Evolutionary conservation across 2,888 invertebrate genomes (phyloP).

Genomic region (Dasysyrphus albostriatus): DNA sequence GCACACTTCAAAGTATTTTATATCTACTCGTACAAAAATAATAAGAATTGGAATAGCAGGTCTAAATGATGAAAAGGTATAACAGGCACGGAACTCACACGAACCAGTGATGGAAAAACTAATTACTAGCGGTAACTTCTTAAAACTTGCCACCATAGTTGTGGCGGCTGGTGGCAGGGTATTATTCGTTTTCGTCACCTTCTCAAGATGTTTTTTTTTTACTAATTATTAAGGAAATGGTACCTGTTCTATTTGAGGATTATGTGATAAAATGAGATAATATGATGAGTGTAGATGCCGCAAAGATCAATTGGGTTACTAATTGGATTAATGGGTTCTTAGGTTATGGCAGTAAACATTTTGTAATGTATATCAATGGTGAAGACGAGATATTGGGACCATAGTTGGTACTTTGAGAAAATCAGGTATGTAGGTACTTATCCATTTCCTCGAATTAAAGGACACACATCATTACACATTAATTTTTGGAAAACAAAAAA

Average conservation of each 20-base stretch:
- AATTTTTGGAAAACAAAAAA: too few species aligned
- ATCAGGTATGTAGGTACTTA: not conserved
- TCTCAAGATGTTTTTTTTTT: slow-evolving; percentile 20
- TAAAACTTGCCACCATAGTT: slow-evolving; percentile 51
- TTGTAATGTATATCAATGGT: not conserved
- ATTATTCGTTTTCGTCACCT: slow-evolving; percentile 43
- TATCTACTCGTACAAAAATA: slow-evolving; percentile 2
- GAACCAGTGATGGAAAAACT: slow-evolving; percentile 39
- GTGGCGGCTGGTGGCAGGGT: not conserved
- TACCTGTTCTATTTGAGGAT: slow-evolving; percentile 13
- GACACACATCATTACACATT: too few species aligned
- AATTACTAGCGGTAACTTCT: slow-evolving; percentile 61
- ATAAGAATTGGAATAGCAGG: slow-evolving; percentile 13
- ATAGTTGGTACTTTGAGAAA: not conserved
- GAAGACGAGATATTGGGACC: not conserved
- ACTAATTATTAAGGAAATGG: slow-evolving; percentile 57
- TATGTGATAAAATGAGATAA: slow-evolving; percentile 47
- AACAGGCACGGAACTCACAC: slow-evolving; percentile 38
- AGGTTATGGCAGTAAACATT: not conserved
- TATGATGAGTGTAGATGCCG: slow-evolving; percentile 42
- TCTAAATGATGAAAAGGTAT: slow-evolving; percentile 32
- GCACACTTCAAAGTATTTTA: slow-evolving; percentile 37
- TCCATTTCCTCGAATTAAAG: too few species aligned
- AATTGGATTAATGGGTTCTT: not conserved
- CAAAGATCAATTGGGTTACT: slow-evolving; percentile 7